Base-by-base conservation (phyloP, 2,113 vertebrate genomes). In the Triplophysa tibetana region DNA sequence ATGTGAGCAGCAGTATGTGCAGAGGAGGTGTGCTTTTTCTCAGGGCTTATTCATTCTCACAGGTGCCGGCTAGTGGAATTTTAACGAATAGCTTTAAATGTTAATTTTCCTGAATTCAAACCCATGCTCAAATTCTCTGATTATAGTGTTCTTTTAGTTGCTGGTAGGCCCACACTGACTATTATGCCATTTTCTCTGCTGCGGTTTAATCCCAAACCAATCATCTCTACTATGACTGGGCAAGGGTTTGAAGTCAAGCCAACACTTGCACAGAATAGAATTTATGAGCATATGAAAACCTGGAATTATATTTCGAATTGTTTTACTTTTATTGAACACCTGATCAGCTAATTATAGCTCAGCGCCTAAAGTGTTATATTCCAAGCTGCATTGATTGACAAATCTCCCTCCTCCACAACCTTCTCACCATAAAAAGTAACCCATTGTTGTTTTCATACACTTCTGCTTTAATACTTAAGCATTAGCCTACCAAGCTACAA, bases 201-300 rank as follows among this genome's bases (percentile, higher is more conserved):
- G 29, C 29, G 69, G 68, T 16, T 70, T 38, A 50, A 50, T 19
- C 29, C 50, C 69, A 70, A 70, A 54, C 17, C 69, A 58, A 72
- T 56, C 29, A 72, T 72, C 69, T 72, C 2, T 1, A 1, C 50
- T 56, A 56, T 56, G 48, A 58, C 54, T 10, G n/a, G 8, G 69
- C 69, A 38, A 56, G 69, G 4, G 8, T 70, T 70, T 56, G 69
- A 70, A 70, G 10, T 8, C 24, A 8, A 56, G 26, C 69, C 69
- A 70, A 56, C 16, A 56, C 19, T 58, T n/a, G 8, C 54, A 58
- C 19, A 45, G 41, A 68, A n/a, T 9, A 33, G 10, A 70, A 14
- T 54, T 6, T 38, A 9, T 29, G 24, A 70, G 10, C 50, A 70
- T 21, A 56, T 70, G 50, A 50, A 56, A 11, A 72, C 26, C 56